phyloP scores from a whole-genome alignment of 2,797 vertebrate species.

The Hydrocynus forskahlii region DNA sequence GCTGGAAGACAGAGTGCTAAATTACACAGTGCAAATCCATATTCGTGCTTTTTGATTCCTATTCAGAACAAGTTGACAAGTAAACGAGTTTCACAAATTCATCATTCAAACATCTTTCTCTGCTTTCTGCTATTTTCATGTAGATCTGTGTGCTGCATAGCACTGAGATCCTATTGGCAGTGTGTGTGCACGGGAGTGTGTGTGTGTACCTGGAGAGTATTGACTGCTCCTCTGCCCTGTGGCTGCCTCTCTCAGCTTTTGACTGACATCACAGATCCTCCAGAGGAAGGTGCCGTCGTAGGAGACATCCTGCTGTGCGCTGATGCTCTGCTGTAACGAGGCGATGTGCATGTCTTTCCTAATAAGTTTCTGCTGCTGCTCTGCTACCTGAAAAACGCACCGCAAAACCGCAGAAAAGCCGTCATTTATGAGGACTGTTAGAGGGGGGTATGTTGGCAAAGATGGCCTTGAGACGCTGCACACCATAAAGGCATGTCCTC shows the following conservation, averaged over 20 bases:
- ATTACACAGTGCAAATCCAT: neutral
- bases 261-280: conserved; percentile 80
- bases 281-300: conserved; percentile 84
- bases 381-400: conserved; percentile 69
- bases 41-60: neutral
- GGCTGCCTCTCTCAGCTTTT: conserved; percentile 79
- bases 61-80: neutral
- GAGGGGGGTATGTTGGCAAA: neutral
- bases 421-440: conserved; percentile 6
- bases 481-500: neutral
- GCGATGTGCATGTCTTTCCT: conserved; percentile 78
- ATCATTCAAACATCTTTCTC: too few relatives aligned
- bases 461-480: neutral
- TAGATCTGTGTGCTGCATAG: neutral
- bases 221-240: conserved; percentile 75
- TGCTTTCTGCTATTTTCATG: too few relatives aligned
- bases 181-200: neutral
- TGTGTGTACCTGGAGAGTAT: conserved; percentile 81
- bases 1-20: conserved; percentile 66
- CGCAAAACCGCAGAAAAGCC: neutral
- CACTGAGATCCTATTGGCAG: neutral
- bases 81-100: too few relatives aligned
- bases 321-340: conserved; percentile 77
- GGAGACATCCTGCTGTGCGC: conserved; percentile 76
- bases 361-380: conserved; percentile 75